Evolutionary conservation across 2,888 invertebrate species (phyloP), one percentile per base, ranked within the genome.

Genomic region (Aspidiotus rigidus): DNA sequence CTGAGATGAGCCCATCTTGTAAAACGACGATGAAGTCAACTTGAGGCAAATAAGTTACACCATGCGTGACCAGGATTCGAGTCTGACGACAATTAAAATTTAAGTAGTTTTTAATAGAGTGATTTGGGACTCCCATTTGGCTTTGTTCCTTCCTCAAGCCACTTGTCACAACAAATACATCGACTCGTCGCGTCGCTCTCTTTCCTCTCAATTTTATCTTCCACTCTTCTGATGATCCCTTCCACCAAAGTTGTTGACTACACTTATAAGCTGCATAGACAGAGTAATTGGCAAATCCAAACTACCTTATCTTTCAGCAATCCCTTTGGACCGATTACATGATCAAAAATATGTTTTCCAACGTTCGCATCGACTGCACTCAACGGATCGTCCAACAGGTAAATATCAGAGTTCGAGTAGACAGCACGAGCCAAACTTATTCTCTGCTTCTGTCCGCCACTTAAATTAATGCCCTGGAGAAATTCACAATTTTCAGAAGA

Each of bases 381-480:
- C 9, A 91, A 81, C 2, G 98, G 97, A 83, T 99, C 98, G 77
- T 99, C 98, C 75, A 99, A 81, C 76, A 95, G 86, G 79, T 94
- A 96, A 72, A 94, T 83, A 76, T 95, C 94, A 0, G 90, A 85
- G 78, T 93, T 85, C 75, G 84, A 86, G 79, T 95, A 96, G 1
- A 94, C 93, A 1, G 95, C 93, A 73, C 96, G 83, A 0, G 96
- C 95, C 72, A 96, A 80, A 70, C 92, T 92, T 49, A 96, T 91
- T 73, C 95, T 83, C 78, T 90, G 94, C 79, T 90, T 95, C 77
- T 91, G 95, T 7, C 95, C 95, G 15, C 95, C 95, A n/a, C 89
- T 90, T 73, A 92, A 78, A 77, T 89, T 89, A 71, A 89, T 88
- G 78, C 91, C 92, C 84, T 78, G 55, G 7, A 67, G 62, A 63